Evolutionary conservation across 2,113 vertebrate genomes (phyloP).

Genomic region (Alligator sinensis): DNA sequence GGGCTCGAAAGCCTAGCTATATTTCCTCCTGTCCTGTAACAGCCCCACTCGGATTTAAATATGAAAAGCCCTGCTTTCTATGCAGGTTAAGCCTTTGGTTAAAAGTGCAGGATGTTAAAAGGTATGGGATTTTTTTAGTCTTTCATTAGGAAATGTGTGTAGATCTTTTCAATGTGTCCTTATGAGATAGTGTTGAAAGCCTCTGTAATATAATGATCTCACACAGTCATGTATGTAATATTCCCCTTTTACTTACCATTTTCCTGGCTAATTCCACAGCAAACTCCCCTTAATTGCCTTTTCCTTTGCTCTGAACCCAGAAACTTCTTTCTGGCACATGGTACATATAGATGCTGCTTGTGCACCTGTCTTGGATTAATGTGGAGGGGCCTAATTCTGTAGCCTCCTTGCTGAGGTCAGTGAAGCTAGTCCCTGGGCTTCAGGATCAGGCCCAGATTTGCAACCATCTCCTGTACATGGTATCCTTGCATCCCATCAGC

Average conservation of each 20-base stretch:
- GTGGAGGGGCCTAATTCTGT: background rate
- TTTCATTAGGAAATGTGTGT: constrained; percentile 50
- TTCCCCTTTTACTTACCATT: constrained; percentile 50
- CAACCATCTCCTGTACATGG: background rate
- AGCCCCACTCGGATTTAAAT: constrained; percentile 63
- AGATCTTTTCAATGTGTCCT: constrained; percentile 51
- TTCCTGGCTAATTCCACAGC: constrained; percentile 71
- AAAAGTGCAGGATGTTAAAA: constrained; percentile 73
- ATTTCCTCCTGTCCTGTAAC: constrained; percentile 54
- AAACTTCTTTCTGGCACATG: constrained; percentile 60
- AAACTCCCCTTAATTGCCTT: constrained; percentile 67
- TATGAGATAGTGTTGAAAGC: constrained; percentile 68
- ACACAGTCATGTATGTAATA: background rate
- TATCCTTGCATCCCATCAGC: background rate
- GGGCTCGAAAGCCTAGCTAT: constrained; percentile 42
- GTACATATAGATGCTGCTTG: constrained; percentile 16
- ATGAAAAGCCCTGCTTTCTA: constrained; percentile 62
- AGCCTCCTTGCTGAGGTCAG: constrained; percentile 36
- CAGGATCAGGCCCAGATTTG: background rate
- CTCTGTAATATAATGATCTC: constrained; percentile 72
- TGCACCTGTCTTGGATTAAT: constrained; percentile 38
- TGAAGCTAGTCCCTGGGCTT: background rate
- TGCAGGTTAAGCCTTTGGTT: constrained; percentile 67
- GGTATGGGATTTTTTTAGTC: constrained; percentile 57
- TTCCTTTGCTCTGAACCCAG: constrained; percentile 60